Conservation (phyloP, 2,888 invertebrate genomes). For the Crepidodera aurea region DNA sequence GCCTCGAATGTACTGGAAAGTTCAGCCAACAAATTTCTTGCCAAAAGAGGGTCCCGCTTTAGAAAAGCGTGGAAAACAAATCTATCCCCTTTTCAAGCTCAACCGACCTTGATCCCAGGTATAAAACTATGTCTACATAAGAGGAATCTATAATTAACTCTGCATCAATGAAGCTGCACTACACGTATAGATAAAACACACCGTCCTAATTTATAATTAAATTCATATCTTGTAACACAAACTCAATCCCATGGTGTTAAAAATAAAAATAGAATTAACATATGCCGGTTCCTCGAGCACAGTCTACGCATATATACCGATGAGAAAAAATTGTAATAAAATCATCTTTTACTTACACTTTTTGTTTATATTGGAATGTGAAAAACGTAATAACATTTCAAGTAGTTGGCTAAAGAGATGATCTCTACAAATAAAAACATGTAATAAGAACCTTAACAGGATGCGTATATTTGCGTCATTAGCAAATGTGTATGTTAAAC, state of each 20-base stretch:
- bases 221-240: conserved; percentile 22
- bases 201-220: conserved; percentile 17
- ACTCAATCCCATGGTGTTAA: conserved; percentile 25
- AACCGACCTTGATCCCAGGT: no score
- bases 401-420: background rate
- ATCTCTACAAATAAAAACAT: background rate
- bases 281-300: background rate
- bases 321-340: background rate
- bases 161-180: conserved; percentile 5
- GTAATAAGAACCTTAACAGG: conserved; percentile 2
- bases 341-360: background rate
- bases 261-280: conserved; percentile 28
- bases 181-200: background rate
- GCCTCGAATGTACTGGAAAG: no score
- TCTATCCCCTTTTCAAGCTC: no score
- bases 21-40: no score
- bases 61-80: no score
- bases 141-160: background rate
- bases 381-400: background rate
- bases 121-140: no score
- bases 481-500: conserved; percentile 1
- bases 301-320: background rate
- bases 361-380: background rate
- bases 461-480: conserved; percentile 18
- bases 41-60: no score